Evolutionary conservation across 1,140 invertebrate genomes (phyloP).

Genomic region (Heliconius hewitsoni): DNA sequence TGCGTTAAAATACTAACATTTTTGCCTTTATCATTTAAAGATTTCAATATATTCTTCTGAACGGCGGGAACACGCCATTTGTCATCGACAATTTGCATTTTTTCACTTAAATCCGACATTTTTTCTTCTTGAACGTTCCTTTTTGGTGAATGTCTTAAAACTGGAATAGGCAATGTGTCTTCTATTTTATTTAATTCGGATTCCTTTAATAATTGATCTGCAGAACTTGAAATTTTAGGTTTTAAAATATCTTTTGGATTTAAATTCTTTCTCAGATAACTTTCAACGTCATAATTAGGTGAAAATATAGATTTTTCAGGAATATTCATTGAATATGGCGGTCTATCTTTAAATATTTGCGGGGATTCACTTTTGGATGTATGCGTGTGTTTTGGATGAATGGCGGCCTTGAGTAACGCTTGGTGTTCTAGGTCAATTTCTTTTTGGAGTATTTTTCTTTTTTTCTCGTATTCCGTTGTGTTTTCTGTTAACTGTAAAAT

Average conservation of each 20-base stretch:
- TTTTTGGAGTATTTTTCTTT: constrained; percentile 73
- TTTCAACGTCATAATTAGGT: constrained; percentile 68
- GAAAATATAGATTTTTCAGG: constrained; percentile 67
- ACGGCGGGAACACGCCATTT: constrained; percentile 82
- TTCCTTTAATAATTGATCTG: constrained; percentile 26
- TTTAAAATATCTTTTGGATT: constrained; percentile 50
- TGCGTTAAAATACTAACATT: constrained; percentile 81
- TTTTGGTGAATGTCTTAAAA: constrained; percentile 80
- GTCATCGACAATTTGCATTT: constrained; percentile 78
- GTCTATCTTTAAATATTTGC: constrained; percentile 43
- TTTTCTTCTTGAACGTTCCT: constrained; percentile 34
- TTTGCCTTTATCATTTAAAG: constrained; percentile 74
- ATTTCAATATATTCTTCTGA: constrained; percentile 82
- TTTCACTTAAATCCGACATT: constrained; percentile 65
- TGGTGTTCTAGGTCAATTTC: constrained; percentile 75
- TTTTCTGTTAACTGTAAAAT: constrained; percentile 78
- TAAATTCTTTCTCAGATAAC: constrained; percentile 65
- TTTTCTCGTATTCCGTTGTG: constrained; percentile 73
- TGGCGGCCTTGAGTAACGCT: constrained; percentile 37
- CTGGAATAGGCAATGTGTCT: constrained; percentile 74
- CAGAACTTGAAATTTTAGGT: neutral
- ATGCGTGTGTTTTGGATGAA: constrained; percentile 37
- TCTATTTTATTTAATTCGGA: constrained; percentile 25
- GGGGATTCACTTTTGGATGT: constrained; percentile 52
- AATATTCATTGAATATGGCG: constrained; percentile 56